Evolutionary conservation across 1,140 invertebrate genomes (phyloP).

Genomic region (Polypedilum vanderplanki): DNA sequence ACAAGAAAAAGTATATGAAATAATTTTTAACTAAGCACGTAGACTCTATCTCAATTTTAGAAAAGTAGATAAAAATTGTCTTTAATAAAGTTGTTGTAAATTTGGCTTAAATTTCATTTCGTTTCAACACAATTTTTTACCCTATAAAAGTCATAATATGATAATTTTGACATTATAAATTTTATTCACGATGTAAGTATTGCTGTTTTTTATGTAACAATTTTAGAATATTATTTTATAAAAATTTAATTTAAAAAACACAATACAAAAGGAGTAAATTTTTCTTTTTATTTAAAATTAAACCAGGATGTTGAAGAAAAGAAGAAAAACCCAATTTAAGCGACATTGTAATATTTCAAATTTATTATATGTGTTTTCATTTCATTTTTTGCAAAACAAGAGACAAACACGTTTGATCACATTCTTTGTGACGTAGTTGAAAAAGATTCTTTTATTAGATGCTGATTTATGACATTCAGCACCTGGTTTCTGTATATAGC

Average conservation of each 20-base stretch:
- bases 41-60: background rate
- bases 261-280: no score
- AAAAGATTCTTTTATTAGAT: constrained; percentile 22
- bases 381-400: background rate
- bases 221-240: no score
- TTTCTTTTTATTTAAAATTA: background rate
- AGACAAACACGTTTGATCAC: constrained; percentile 24
- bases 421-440: constrained; percentile 26
- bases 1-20: background rate
- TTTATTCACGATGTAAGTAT: no score
- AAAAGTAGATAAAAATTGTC: no score
- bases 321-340: background rate
- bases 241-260: no score
- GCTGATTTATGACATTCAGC: constrained; percentile 26
- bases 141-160: no score
- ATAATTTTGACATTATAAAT: no score
- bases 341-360: constrained; percentile 18
- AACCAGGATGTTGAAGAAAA: background rate
- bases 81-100: no score
- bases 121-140: no score
- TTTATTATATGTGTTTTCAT: background rate
- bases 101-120: no score
- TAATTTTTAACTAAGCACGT: background rate
- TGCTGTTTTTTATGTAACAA: no score
- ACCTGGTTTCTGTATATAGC: background rate